A percentile compares a stretch with the other conserved stretches of the same genome.
phyloP scores from a whole-genome alignment of 2,888 invertebrate genomes.

The Vesta saturnalis region DNA sequence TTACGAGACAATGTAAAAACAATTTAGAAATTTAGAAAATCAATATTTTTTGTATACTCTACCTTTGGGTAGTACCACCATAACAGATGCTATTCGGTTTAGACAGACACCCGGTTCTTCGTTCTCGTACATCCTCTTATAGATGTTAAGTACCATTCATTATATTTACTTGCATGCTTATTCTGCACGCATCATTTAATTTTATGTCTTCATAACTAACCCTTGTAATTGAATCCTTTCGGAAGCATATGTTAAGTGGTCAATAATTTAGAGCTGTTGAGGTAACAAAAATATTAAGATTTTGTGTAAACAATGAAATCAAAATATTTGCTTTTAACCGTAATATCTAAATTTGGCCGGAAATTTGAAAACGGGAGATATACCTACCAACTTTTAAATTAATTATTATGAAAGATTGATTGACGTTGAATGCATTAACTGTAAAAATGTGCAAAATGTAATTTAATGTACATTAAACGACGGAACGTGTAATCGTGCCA shows the following conservation, averaged over 20 bases:
- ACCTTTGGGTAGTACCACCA: conserved; percentile 20
- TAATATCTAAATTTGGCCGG: neutral
- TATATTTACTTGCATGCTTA: conserved; percentile 45
- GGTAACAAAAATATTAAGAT: too few relatives aligned
- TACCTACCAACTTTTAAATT: neutral
- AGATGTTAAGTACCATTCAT: conserved; percentile 41
- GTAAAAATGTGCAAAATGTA: conserved; percentile 16
- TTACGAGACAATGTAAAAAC: neutral
- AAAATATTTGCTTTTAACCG: neutral
- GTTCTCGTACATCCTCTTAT: conserved; percentile 34
- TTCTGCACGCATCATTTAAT: conserved; percentile 43
- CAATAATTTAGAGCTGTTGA: conserved; percentile 11
- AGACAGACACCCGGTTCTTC: conserved; percentile 31
- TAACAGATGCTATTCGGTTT: conserved; percentile 41
- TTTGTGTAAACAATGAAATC: too few relatives aligned
- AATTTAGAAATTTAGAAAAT: neutral
- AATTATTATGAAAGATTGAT: neutral
- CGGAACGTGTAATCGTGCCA: conserved; percentile 28
- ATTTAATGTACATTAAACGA: conserved; percentile 25
- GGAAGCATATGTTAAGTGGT: conserved; percentile 27
- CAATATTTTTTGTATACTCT: neutral
- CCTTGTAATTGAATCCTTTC: conserved; percentile 31
- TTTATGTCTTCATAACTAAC: conserved; percentile 46
- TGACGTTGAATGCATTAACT: conserved; percentile 18
- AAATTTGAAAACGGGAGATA: neutral